Evolutionary conservation across 1,140 invertebrate genomes (phyloP).

Genomic region (Nephila pilipes): DNA sequence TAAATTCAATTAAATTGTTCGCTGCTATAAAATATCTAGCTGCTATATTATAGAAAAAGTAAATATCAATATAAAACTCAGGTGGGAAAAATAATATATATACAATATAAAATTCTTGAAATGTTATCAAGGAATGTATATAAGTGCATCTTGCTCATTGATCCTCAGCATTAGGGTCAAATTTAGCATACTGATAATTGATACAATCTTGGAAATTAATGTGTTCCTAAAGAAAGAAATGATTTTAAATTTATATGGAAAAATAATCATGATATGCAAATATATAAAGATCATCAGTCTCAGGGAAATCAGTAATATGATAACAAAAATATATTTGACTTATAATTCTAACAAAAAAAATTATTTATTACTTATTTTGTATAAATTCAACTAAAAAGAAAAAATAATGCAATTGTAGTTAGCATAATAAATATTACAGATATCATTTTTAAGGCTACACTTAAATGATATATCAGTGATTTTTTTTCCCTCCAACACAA

Average conservation of each 20-base stretch:
- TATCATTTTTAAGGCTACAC: no score
- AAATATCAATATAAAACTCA: slow-evolving; percentile 50
- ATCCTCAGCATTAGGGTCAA: slow-evolving; percentile 75
- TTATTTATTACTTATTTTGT: no score
- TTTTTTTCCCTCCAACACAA: no score
- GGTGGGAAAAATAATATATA: slow-evolving; percentile 53
- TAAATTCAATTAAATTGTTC: background rate
- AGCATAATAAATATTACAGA: no score
- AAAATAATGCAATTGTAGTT: no score
- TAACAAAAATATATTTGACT: no score
- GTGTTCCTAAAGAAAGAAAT: slow-evolving; percentile 70
- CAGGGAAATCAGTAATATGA: no score
- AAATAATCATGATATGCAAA: no score
- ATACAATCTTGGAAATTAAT: slow-evolving; percentile 74
- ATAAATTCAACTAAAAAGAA: no score
- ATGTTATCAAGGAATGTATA: slow-evolving; percentile 43
- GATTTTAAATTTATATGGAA: background rate
- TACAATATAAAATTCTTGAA: slow-evolving; percentile 55
- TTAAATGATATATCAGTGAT: no score
- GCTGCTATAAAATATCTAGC: background rate
- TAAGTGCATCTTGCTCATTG: slow-evolving; percentile 9
- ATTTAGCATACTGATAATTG: slow-evolving; percentile 78
- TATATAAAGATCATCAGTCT: no score
- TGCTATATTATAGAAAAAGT: slow-evolving; percentile 20
- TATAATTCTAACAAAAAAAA: no score